Conservation (phyloP, 2,797 vertebrate species). For the Mormyrops boulengeri region DNA sequence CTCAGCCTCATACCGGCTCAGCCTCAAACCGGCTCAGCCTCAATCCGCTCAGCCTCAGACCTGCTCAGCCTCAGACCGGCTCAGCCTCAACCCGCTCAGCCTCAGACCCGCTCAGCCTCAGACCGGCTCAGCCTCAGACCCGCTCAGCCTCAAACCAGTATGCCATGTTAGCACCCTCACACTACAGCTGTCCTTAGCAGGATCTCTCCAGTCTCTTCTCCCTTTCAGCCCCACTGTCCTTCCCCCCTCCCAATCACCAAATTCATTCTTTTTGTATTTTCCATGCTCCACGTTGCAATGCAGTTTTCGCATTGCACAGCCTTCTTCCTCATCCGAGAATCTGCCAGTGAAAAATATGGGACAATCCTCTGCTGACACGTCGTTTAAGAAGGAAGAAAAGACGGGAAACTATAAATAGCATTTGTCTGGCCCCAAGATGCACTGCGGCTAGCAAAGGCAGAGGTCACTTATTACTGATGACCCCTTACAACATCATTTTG, state of each 20-base stretch:
- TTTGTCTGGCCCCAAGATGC: neutral
- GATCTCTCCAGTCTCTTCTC: neutral
- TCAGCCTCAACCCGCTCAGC: neutral
- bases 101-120: neutral
- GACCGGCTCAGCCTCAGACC: too few relatives aligned
- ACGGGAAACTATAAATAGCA: neutral
- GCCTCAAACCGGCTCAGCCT: too few relatives aligned
- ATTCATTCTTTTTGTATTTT: neutral
- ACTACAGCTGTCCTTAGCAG: neutral
- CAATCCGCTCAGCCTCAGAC: too few relatives aligned
- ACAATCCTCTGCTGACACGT: neutral
- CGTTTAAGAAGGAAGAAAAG: neutral
- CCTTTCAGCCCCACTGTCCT: neutral
- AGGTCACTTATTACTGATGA: neutral
- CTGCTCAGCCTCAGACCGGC: neutral
- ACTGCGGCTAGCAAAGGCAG: neutral
- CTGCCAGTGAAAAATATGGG: neutral
- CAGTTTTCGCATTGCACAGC: neutral
- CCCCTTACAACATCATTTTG: neutral
- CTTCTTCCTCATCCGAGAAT: neutral
- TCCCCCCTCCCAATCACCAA: neutral
- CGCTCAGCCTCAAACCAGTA: neutral
- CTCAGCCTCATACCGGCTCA: too few relatives aligned
- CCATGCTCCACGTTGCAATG: neutral
- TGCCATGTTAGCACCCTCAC: neutral